Conservation (phyloP, 2,888 invertebrate genomes). For the Liodrosophila aerea region DNA sequence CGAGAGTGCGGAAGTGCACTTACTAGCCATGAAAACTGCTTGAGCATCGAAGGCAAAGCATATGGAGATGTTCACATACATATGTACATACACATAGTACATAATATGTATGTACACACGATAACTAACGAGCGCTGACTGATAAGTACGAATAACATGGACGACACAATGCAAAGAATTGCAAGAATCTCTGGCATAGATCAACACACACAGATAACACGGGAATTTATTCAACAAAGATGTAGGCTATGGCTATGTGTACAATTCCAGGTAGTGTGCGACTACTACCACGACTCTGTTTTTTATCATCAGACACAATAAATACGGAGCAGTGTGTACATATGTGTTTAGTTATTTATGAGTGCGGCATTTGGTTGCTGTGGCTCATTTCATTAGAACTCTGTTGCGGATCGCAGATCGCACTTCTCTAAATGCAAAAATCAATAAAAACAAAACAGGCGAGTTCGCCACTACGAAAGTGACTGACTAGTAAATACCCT, state of each 20-base stretch:
- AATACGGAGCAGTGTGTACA: background rate
- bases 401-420: slow-evolving; percentile 24
- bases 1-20: slow-evolving; percentile 28
- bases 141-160: slow-evolving; percentile 18
- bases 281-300: no score
- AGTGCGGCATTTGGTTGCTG: slow-evolving; percentile 19
- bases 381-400: slow-evolving; percentile 51
- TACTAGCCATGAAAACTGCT: background rate
- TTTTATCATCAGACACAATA: no score
- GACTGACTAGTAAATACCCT: slow-evolving; percentile 1
- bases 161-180: slow-evolving; percentile 24
- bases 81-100: no score
- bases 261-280: no score
- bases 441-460: slow-evolving; percentile 27
- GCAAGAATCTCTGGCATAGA: slow-evolving; percentile 29
- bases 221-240: slow-evolving; percentile 8
- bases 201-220: slow-evolving; percentile 19
- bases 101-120: no score
- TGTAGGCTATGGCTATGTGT: no score
- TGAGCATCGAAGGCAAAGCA: no score
- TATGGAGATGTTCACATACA: no score
- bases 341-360: background rate
- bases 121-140: background rate
- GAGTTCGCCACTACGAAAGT: background rate
- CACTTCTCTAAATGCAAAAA: slow-evolving; percentile 38